Conservation (phyloP, 2,888 invertebrate species). For the Synergus itoensis region DNA sequence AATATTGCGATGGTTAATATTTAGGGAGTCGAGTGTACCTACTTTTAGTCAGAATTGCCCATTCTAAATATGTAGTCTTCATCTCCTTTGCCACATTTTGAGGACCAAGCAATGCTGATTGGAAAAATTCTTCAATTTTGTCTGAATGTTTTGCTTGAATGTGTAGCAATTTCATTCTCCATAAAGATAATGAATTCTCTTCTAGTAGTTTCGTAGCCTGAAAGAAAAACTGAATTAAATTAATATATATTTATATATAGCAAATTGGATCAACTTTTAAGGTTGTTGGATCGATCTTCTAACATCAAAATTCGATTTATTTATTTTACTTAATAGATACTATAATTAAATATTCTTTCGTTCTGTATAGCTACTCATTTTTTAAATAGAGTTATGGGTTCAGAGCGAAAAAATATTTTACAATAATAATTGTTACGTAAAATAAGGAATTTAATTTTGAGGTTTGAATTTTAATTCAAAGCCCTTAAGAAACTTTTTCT, state of each 20-base stretch:
- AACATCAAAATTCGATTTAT: too few species aligned
- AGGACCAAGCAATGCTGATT: constrained; percentile 79
- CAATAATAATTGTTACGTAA: too few species aligned
- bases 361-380: too few species aligned
- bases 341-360: too few species aligned
- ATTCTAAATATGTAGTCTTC: constrained; percentile 83
- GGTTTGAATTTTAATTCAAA: too few species aligned
- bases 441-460: too few species aligned
- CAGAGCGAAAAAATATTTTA: too few species aligned
- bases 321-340: too few species aligned
- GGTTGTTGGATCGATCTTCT: too few species aligned
- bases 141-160: constrained; percentile 71
- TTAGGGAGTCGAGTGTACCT: too few species aligned
- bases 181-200: constrained; percentile 77
- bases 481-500: neutral
- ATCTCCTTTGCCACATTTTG: constrained; percentile 79
- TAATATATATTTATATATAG: neutral
- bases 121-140: constrained; percentile 76
- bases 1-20: too few species aligned
- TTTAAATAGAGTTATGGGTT: too few species aligned
- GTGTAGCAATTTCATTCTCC: constrained; percentile 77
- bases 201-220: constrained; percentile 74
- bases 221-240: constrained; percentile 34
- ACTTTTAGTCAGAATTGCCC: constrained; percentile 79
- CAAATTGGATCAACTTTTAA: neutral